These are phyloP conservation scores for Clivina fossor DNA, from an alignment of 2,888 invertebrate genomes.

Conservation along the genomic window DNA sequence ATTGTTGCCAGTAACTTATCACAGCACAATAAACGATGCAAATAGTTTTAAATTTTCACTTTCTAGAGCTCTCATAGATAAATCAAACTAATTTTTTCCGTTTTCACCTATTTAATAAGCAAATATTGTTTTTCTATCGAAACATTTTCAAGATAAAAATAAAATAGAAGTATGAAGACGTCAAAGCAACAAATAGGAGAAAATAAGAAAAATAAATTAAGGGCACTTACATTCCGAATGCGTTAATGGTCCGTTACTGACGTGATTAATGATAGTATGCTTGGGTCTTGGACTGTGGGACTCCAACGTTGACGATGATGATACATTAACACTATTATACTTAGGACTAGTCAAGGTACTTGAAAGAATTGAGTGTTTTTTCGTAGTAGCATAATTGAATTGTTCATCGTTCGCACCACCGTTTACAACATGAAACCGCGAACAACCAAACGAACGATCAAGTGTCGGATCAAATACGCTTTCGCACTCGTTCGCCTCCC, in stretches of 20 bases:
- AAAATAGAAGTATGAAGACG: neutral
- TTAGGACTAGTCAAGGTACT: constrained; percentile 53
- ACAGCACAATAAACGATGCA: too few species aligned
- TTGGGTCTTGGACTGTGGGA: constrained; percentile 18
- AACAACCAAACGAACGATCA: constrained; percentile 48
- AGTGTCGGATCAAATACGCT: constrained; percentile 37
- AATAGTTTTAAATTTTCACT: too few species aligned
- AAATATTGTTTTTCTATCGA: neutral
- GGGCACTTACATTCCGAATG: constrained; percentile 33
- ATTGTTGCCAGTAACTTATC: too few species aligned
- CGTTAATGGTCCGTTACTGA: constrained; percentile 30
- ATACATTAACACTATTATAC: constrained; percentile 48
- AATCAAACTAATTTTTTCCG: too few species aligned
- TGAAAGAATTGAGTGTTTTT: constrained; percentile 45
- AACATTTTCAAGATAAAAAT: neutral
- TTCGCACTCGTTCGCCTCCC: constrained; percentile 43
- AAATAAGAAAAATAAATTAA: constrained; percentile 10
- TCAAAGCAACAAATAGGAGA: neutral
- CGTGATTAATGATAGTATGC: constrained; percentile 26
- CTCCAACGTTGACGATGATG: constrained; percentile 22
- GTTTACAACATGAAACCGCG: constrained; percentile 47
- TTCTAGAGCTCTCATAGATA: too few species aligned
- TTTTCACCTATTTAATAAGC: too few species aligned
- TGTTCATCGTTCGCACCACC: constrained; percentile 30
- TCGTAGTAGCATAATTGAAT: constrained; percentile 39